Base-by-base conservation (phyloP, 2,797 vertebrate species). In the Micrastur ruficollis region DNA sequence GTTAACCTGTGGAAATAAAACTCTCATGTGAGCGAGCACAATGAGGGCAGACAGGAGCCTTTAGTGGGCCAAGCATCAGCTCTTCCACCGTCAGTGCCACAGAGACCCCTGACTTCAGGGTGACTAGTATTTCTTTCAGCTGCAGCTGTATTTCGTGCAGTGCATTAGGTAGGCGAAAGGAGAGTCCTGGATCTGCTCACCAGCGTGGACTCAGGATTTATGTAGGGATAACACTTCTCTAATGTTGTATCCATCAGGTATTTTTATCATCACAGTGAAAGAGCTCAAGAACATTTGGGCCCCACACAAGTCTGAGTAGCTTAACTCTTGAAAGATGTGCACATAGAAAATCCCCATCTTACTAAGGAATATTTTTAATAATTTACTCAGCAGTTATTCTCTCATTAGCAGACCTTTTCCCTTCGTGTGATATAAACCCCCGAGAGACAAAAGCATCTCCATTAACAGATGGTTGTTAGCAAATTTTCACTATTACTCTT, bases 401-500 rank as follows among this genome's bases (percentile, higher is more conserved):
- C 29, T 75, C 74, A 31, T 32, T 58, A 87, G 52, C 58, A 67
- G 79, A 65, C 53, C 27, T 76, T 76, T 79, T 67, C 40, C 38
- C 59, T 84, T 55, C 0, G 0, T 59, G 44, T 5, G 3, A 42
- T 42, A 65, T 13, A 73, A 90, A 44, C 32, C 74, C 63, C 59
- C 0, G 1, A 82, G 38, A 1, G 7, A 76, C 44, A 67, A 4
- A 70, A 90, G 27, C 20, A 21, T 67, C 59, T 71, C 46, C 55
- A 40, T 49, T 74, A 67, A 56, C 19, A 80, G 59, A 71, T 56
- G 63, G 32, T 49, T 73, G 50, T 58, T 66, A 82, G 76, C 70
- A 67, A 58, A 32, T 94, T 96, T 86, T 95, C 81, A n/a, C 20
- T 96, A 85, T 92, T 95, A 49, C 40, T 95, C 94, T 89, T 59